Percentiles rank a stretch among this genome's conserved stretches.
Conservation (phyloP, 2,113 vertebrate species). For the Xenus cinereus region DNA sequence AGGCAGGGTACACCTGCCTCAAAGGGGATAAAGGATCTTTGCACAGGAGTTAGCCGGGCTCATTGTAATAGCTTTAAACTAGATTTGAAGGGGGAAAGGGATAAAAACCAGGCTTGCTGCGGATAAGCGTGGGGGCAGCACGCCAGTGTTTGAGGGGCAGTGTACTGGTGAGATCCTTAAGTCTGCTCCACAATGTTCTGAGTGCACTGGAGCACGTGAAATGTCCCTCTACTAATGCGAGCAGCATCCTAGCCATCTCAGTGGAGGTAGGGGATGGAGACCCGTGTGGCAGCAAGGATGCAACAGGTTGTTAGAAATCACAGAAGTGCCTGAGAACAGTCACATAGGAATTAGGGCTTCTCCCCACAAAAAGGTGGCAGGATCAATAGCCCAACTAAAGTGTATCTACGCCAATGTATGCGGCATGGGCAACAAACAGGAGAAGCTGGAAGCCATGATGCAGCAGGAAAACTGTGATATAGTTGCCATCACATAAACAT, state of each 20-base stretch:
- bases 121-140: not conserved
- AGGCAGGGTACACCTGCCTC: not conserved
- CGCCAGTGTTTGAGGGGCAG: too few species aligned
- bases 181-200: not conserved
- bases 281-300: too few species aligned
- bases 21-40: too few species aligned
- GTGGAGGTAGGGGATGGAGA: not conserved
- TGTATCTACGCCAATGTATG: not conserved
- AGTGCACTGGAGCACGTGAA: not conserved
- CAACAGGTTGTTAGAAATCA: too few species aligned
- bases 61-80: not conserved
- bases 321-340: too few species aligned
- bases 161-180: not conserved
- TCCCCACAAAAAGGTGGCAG: not conserved
- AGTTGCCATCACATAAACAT: too few species aligned
- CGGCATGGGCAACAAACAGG: not conserved
- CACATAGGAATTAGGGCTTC: not conserved
- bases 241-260: not conserved
- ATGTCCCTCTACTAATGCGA: not conserved
- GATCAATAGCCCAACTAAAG: not conserved
- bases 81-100: not conserved
- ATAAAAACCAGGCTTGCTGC: not conserved
- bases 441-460: not conserved
- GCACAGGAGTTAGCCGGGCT: not conserved
- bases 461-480: too few species aligned